Base-by-base conservation (phyloP, 2,888 invertebrate species). In the Drosophila ustulata region DNA sequence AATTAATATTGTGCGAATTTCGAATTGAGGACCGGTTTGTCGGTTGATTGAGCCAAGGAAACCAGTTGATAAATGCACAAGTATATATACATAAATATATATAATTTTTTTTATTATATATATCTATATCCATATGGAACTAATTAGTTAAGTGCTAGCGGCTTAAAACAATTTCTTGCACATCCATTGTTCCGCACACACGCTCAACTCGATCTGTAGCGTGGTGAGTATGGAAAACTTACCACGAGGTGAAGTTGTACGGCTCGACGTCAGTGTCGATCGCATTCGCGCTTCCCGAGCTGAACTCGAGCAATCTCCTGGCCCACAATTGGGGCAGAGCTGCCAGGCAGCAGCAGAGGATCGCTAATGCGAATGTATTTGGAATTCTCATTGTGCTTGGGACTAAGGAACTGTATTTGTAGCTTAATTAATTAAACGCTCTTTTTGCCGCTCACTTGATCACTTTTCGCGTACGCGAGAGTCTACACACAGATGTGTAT, bases 191-290 rank as follows among this genome's bases (percentile, higher is more conserved):
- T 30, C 7, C 8, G 28, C 28, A 47, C 46, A 28, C 46, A 26
- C n/a, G n/a, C 7, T 9, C 23, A 23, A 18, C 28, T 18, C 28
- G 18, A 32, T 4, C 23, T 4, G 53, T 8, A 32, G 32, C n/a
- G 23, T 32, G 43, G 30, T 45, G 43, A 25, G 43, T 23, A 25
- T 45, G 26, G 13, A 56, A 46, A 57, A 90, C 91, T 91, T 90
- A 91, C 91, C 91, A 91, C 32, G 86, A 67, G 7, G 71, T 51
- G 30, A 87, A 80, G 23, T 78, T 62, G 25, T 66, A 66, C n/a
- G 51, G 41, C 11, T 75, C 51, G 47, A 63, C 70, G 37, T 68
- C 63, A 43, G 64, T 75, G 23, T 23, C 64, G 63, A 81, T 77
- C 9, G 64, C 63, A 43, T 84, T 86, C 0, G 46, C 46, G 30